Percentiles rank a stretch among this genome's conserved stretches.
Conservation (phyloP, 2,888 invertebrate genomes). For the Stenodema calcarata region DNA sequence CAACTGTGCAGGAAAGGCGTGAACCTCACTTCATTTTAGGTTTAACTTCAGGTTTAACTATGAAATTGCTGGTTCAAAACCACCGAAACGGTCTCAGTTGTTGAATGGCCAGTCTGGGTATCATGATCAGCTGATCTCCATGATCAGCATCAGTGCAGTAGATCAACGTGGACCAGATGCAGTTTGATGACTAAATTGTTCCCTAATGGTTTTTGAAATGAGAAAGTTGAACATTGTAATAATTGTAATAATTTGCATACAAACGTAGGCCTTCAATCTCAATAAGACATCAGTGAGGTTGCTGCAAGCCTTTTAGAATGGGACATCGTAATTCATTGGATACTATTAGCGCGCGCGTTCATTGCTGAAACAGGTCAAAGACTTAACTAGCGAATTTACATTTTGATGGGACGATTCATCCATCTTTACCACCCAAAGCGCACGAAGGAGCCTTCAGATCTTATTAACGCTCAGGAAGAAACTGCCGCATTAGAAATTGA, state of each 20-base stretch:
- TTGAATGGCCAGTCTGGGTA: no score
- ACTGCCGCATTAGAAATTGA: constrained; percentile 47
- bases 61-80: no score
- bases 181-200: no score
- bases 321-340: background rate
- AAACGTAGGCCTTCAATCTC: background rate
- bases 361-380: background rate
- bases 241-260: background rate
- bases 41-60: no score
- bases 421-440: background rate
- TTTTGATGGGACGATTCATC: background rate
- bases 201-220: no score
- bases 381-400: background rate
- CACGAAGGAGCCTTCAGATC: background rate
- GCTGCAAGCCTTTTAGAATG: background rate
- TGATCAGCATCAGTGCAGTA: no score
- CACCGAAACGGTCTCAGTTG: no score
- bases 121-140: no score
- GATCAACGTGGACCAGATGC: no score
- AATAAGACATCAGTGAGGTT: background rate
- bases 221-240: background rate
- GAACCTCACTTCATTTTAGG: no score
- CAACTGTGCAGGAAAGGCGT: no score
- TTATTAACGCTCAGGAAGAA: constrained; percentile 32
- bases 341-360: background rate